Base-by-base conservation (phyloP, 2,113 vertebrate genomes). In the Hiodon alosoides region DNA sequence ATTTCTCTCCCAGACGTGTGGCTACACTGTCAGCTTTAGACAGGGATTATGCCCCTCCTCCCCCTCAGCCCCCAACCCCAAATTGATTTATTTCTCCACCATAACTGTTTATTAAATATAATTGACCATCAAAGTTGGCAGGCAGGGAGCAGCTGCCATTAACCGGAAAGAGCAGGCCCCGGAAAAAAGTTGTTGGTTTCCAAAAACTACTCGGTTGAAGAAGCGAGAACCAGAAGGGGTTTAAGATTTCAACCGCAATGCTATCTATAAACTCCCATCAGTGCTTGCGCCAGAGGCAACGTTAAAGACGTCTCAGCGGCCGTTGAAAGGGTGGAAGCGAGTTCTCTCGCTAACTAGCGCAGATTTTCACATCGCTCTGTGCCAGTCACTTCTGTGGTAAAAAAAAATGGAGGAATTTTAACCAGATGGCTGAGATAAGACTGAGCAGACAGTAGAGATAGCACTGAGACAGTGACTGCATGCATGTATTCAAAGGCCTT, bases 81-180 rank as follows among this genome's bases (percentile, higher is more conserved):
- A 90, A 85, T 85, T 91, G 87, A 92, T 91, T 90, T 88, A 91
- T 90, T 85, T 88, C 85, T 78, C 79, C 55, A 72, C 82, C 83
- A 86, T 79, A 87, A 87, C 88, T 91, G 85, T 90, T 90, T 89
- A 90, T 91, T 90, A 90, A 90, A 90, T 87, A 91, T 91, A 91
- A 91, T 89, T 89, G 86, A 85, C 88, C 90, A 87, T 91, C 89
- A 91, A 89, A 88, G 87, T 86, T 89, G 86, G 91, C 86, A 86
- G 77, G 81, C 79, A 77, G 78, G 81, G 76, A 78, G 80, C 77
- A 75, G 75, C 80, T 76, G 60, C 69, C 58, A 72, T 72, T 77
- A n/a, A 80, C 85, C 82, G 74, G 86, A 83, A 77, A 86, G 86
- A 81, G 76, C 79, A 77, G 73, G 65, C 80, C 76, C 72, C 83